Base-by-base conservation (phyloP, 2,888 invertebrate genomes). In the Trichacis sp. region DNA sequence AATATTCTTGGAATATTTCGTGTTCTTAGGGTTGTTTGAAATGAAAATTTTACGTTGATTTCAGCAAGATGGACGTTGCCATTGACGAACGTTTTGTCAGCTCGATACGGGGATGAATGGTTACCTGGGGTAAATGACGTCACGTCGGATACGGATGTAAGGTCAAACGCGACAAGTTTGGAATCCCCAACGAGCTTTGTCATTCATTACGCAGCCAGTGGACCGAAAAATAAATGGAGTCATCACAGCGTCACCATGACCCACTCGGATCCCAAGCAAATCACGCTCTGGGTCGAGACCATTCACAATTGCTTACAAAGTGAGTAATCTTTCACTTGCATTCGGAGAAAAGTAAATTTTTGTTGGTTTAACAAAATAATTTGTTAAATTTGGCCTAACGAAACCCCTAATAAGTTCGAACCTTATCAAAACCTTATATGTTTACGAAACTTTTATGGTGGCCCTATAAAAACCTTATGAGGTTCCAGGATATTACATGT, bases 241-340 rank as follows among this genome's bases (percentile, higher is more conserved):
- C 86, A 88, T 68, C 86, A 87, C 66, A 86, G 85, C 29, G 82
- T 90, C 18, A 87, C 86, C 1, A 85, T 91, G 76, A 87, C 87
- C 73, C 90, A 90, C 79, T 84, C 86, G 0, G 90, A 91, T 78
- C 82, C 87, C 0, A 80, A 87, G 63, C 88, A 90, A 74, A 86
- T 90, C n/a, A 85, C 87, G 0, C 87, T 88, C 20, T 91, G 91
- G 91, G 87, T 89, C 29, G 86, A 87, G 76, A 87, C 88, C 12
- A 81, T 91, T 38, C 85, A 87, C 55, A 87, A 87, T 75, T 86
- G 86, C 74, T 78, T 88, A 55, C 80, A 84, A 71, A 85, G 88
- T 88, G 45, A 18, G 19, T 19, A 42, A 17, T 2, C 8, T 9
- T 14, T 2, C 4, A 14, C 1, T 14, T 9, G 14, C 2, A 14